Conservation (phyloP, 1,140 invertebrate species). For the Pseudomyrmex sp. region DNA sequence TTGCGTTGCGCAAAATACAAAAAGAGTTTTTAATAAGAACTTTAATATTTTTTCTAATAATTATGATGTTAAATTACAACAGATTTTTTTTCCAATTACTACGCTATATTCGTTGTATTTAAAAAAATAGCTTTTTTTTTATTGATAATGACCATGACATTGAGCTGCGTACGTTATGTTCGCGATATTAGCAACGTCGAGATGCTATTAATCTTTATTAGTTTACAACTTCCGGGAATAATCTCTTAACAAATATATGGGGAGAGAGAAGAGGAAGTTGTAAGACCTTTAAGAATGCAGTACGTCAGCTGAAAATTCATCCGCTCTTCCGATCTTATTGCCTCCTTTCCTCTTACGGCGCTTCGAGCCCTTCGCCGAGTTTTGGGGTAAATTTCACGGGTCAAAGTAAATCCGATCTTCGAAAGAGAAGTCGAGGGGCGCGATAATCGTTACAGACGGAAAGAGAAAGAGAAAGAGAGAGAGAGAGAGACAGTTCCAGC, state of each 20-base stretch:
- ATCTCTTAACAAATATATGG: conserved; percentile 17
- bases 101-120: too few relatives aligned
- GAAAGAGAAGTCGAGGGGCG: not conserved
- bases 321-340: conserved; percentile 39
- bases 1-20: not conserved
- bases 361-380: conserved; percentile 38
- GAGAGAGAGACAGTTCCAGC: conserved; percentile 25
- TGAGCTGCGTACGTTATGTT: too few relatives aligned
- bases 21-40: not conserved
- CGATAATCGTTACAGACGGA: conserved; percentile 32
- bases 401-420: conserved; percentile 66
- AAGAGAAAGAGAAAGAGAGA: conserved; percentile 1
- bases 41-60: not conserved
- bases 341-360: conserved; percentile 16
- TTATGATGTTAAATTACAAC: not conserved
- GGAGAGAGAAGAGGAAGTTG: conserved; percentile 26
- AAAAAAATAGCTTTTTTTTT: not conserved
- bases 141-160: too few relatives aligned
- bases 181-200: too few relatives aligned
- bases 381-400: conserved; percentile 64
- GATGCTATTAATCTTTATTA: too few relatives aligned
- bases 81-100: not conserved
- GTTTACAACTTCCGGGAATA: conserved; percentile 30
- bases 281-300: conserved; percentile 54
- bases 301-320: conserved; percentile 55